Evolutionary conservation across 2,797 vertebrate genomes (phyloP).

Genomic region (Lagothrix lagotricha): DNA sequence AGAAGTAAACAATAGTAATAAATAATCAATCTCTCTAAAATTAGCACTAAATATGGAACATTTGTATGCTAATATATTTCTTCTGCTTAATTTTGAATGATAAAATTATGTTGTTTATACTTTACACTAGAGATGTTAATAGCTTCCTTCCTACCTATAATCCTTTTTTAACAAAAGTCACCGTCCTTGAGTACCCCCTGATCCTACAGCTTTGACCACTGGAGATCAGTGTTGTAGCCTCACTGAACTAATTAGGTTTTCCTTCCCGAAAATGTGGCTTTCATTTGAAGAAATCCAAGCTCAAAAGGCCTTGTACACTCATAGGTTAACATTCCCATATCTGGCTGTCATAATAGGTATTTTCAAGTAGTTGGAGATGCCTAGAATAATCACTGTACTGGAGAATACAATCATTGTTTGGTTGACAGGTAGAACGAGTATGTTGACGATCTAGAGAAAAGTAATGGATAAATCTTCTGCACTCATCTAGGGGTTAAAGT

Average conservation of each 20-base stretch:
- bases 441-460: neutral
- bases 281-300: neutral
- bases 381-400: neutral
- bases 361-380: neutral
- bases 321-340: neutral
- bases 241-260: neutral
- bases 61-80: neutral
- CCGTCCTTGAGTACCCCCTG: neutral
- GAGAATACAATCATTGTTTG: neutral
- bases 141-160: neutral
- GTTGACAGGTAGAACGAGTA: neutral
- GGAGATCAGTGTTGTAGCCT: neutral
- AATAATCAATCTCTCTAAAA: neutral
- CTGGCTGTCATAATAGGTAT: neutral
- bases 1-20: neutral
- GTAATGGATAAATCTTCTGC: neutral
- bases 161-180: neutral
- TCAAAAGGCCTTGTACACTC: neutral
- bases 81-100: neutral
- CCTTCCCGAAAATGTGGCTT: neutral
- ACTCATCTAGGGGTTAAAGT: neutral
- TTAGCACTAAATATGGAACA: neutral
- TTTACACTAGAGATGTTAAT: neutral
- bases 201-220: neutral
- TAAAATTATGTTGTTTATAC: neutral